These are phyloP conservation scores for Fulmarus glacialis DNA, from an alignment of 2,113 vertebrate species.

Conservation along the genomic window DNA sequence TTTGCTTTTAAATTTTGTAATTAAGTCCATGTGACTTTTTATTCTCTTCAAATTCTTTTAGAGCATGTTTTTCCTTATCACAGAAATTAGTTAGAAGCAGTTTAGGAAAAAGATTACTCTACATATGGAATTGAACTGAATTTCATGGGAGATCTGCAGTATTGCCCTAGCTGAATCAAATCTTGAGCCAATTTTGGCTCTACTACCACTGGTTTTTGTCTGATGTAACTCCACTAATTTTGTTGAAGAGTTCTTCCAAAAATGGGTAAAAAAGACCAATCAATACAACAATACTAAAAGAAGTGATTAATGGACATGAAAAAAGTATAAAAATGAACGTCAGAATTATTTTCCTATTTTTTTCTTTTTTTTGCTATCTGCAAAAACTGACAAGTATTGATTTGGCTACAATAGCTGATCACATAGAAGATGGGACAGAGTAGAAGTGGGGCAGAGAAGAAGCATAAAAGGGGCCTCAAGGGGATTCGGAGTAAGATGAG, in stretches of 20 bases:
- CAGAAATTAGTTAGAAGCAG: not conserved
- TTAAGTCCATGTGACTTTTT: not conserved
- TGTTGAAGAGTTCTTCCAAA: not conserved
- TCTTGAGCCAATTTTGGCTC: not conserved
- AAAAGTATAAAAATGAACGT: not conserved
- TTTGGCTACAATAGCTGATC: not conserved
- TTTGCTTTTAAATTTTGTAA: not conserved
- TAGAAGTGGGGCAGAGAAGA: not conserved
- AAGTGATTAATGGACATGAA: not conserved
- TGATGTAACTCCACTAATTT: not conserved
- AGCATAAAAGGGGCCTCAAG: not conserved
- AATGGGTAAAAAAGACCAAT: not conserved
- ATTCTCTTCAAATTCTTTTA: not conserved
- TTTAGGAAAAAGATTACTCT: not conserved
- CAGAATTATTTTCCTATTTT: not conserved
- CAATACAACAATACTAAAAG: not conserved
- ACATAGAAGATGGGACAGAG: not conserved
- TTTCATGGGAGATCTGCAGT: not conserved
- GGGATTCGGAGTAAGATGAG: not conserved
- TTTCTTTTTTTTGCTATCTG: not conserved
- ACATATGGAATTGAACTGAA: not conserved
- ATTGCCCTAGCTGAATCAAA: not conserved
- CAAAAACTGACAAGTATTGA: not conserved
- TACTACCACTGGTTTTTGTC: not conserved
- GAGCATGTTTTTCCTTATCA: not conserved